Base-by-base conservation (phyloP, 2,888 invertebrate species). In the Periphyllus acericola region DNA sequence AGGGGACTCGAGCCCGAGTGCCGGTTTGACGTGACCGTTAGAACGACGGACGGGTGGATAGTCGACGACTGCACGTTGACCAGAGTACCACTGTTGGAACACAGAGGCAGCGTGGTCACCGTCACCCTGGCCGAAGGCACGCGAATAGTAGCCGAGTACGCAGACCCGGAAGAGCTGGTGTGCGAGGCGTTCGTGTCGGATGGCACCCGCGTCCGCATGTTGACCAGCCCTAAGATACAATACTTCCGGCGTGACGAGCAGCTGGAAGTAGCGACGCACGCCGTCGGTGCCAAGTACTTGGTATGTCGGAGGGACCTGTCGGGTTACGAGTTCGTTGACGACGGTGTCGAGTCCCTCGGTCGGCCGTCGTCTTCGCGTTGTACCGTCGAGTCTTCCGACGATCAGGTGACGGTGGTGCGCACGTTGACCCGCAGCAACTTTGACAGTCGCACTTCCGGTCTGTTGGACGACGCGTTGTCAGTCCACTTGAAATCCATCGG, bases 251-350 rank as follows among this genome's bases (percentile, higher is more conserved):
- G 72, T 32, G 17, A n/a, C 8, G 11, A 1, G 11, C 17, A 17
- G 29, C 11, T 19, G 1, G 36, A 32, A 19, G 25, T 3, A 25
- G 11, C 8, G 46, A 19, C 34, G 78, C 0, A 0, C 55, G 17
- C 11, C 34, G 1, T 8, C 55, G 36, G 14, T 5, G 46, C 36
- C 52, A 86, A 80, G 32, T 80, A 86, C 29, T 19, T 86, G 25
- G 78, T 80, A n/a, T 86, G 86, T 19, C 86, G 72, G 34, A 46
- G 86, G 25, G 79, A 86, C 36, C 21, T 86, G 36, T 80, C 86
- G 11, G 86, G 86, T 1, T 86, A 86, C 40, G 86, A 86, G 21
- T 79, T 86, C 17, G 52, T 86, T 36, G 29, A 86, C 52, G 36
- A 14, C 29, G 1, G 1, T 19, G 32, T 40, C 0, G 8, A 32